Percentiles rank a stretch among this genome's conserved stretches.
phyloP scores from a whole-genome alignment of 2,113 vertebrate species.

The Scatophagus argus region DNA sequence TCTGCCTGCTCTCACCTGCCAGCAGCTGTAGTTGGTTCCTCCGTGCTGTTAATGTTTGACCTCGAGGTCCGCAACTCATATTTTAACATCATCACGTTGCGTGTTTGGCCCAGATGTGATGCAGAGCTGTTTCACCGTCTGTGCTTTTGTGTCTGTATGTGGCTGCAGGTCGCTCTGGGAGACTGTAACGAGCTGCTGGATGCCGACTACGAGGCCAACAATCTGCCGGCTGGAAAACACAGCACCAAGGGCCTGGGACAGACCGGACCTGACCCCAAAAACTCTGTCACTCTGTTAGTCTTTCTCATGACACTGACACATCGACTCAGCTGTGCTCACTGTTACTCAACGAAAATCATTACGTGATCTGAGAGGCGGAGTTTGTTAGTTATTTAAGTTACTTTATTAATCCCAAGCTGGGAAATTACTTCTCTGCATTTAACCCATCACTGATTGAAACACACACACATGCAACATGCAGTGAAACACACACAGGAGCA shows the following conservation, averaged over 20 bases:
- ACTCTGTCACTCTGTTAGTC: slow-evolving; percentile 85
- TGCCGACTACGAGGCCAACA: slow-evolving; percentile 86
- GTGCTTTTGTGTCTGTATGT: slow-evolving; percentile 6
- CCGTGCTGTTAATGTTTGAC: too few relatives aligned
- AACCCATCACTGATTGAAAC: too few relatives aligned
- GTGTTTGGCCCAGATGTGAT: background rate
- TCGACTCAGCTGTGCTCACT: background rate
- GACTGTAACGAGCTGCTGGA: slow-evolving; percentile 87
- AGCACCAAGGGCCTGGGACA: slow-evolving; percentile 93
- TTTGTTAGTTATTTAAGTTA: background rate
- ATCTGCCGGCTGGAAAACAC: slow-evolving; percentile 86
- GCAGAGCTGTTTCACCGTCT: background rate
- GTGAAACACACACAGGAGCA: too few relatives aligned
- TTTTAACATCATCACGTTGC: background rate
- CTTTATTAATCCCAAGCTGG: too few relatives aligned
- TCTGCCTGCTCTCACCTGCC: too few relatives aligned
- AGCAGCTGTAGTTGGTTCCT: too few relatives aligned
- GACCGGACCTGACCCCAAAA: slow-evolving; percentile 83
- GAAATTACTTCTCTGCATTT: too few relatives aligned
- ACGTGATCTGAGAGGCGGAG: background rate
- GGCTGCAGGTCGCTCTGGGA: slow-evolving; percentile 89
- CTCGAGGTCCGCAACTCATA: too few relatives aligned
- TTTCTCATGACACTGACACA: background rate
- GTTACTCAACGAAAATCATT: slow-evolving; percentile 13
- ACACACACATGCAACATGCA: too few relatives aligned